A percentile compares a stretch with the other conserved stretches of the same genome.
These are phyloP conservation scores for Galeopterus variegatus DNA, from an alignment of 2,113 vertebrate species.

Conservation along the genomic window DNA sequence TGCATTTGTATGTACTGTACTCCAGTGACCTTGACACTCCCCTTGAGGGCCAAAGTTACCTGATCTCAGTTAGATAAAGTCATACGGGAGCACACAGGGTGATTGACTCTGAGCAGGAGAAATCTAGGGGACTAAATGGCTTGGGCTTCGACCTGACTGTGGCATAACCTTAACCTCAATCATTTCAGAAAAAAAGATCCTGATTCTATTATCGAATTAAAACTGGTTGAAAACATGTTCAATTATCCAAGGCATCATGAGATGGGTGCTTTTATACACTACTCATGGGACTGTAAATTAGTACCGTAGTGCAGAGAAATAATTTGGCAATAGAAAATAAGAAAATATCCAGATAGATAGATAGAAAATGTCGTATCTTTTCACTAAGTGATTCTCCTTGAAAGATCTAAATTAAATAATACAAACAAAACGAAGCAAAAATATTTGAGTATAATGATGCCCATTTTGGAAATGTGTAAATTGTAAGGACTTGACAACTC, in stretches of 20 bases:
- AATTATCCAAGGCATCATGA: not conserved
- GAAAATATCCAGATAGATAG: not conserved
- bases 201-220: constrained; percentile 3
- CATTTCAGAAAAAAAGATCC: not conserved
- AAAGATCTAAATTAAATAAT: not conserved
- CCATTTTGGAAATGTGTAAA: not conserved
- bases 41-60: not conserved
- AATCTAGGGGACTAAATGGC: too few relatives aligned
- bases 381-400: not conserved
- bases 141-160: not conserved
- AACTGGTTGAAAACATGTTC: not conserved
- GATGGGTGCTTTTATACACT: not conserved
- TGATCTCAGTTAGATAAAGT: not conserved
- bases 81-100: not conserved
- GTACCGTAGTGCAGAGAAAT: not conserved
- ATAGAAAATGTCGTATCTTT: not conserved
- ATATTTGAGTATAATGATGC: not conserved
- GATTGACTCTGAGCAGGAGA: not conserved
- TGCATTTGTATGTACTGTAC: not conserved
- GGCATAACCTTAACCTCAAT: not conserved
- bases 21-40: not conserved
- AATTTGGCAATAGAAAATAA: not conserved
- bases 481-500: not conserved
- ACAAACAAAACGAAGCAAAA: not conserved
- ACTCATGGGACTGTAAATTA: not conserved